Evolutionary conservation across 2,797 vertebrate species (phyloP), one percentile per base, ranked within the genome.

Genomic region (Pipistrellus nathusii): DNA sequence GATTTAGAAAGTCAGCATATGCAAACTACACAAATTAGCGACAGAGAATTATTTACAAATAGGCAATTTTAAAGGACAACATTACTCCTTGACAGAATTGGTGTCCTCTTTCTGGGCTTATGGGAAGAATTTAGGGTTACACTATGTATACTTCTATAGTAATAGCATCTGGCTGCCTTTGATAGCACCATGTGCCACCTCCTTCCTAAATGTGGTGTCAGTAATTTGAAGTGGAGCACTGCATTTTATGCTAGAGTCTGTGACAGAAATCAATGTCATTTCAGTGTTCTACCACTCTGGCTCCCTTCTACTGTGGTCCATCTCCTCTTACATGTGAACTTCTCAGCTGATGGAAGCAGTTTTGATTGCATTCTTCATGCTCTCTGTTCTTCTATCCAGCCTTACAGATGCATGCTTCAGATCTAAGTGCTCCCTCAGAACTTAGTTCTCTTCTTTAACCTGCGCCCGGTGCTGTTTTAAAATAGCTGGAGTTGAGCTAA

Each of bases 351-450:
- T 53, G 12, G 8, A 0, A 4, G 3, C 7, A 71, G 13, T 8
- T 57, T 48, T 73, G 35, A 62, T 3, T 73, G 10, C 35, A 4
- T 5, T 23, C 35, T 11, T 77, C 30, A 20, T 3, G 5, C 23
- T 44, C 8, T 0, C 2, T 17, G 8, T 12, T 82, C 59, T 15
- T 53, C 1, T 5, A 11, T 20, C n/a, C 44, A 48, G 17, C 13
- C 1, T 27, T 48, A 25, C 0, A 8, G 9, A 53, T 3, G 2
- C 27, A 14, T 17, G 1, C 5, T 18, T 30, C 27, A 32, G 53
- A 44, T 4, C 10, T 38, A 55, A 23, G 2, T 2, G 0, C 5
- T 41, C 14, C 27, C 17, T 73, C 15, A 53, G 72, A 20, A 30
- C 1, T 62, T 44, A 17, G 5, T 10, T 23, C 6, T 59, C 30